A percentile compares a stretch with the other conserved stretches of the same genome.
Conservation (phyloP, 2,797 vertebrate genomes). For the Monodelphis domestica region DNA sequence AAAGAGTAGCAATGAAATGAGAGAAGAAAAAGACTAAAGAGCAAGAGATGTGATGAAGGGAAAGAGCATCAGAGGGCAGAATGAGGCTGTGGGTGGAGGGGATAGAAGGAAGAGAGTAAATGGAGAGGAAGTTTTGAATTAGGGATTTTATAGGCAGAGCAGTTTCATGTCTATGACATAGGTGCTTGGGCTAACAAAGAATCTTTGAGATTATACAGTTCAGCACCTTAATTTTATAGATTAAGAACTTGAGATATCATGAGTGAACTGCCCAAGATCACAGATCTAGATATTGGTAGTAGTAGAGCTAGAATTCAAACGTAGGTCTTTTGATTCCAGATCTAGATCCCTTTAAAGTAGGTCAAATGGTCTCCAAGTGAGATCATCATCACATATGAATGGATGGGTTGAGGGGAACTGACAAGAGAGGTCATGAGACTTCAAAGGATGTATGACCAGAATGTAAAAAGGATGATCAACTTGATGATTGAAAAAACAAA, state of each 20-base stretch:
- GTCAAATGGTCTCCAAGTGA: not conserved
- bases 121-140: not conserved
- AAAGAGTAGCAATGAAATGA: not conserved
- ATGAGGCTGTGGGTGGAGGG: too few relatives aligned
- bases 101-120: too few relatives aligned
- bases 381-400: not conserved
- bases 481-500: not conserved
- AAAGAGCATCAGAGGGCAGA: not conserved
- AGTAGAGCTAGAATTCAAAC: not conserved
- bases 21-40: not conserved
- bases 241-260: not conserved
- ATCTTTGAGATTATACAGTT: not conserved
- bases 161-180: not conserved
- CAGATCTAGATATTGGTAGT: too few relatives aligned
- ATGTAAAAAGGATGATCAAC: not conserved
- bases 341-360: not conserved
- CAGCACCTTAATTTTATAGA: not conserved
- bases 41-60: not conserved
- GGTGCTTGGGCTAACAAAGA: not conserved
- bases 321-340: not conserved
- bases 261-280: not conserved
- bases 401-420: not conserved
- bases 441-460: not conserved
- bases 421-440: not conserved
- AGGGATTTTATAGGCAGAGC: not conserved